Evolutionary conservation across 2,113 vertebrate genomes (phyloP), one percentile per base, ranked within the genome.

Genomic region (Alexandromys fortis): DNA sequence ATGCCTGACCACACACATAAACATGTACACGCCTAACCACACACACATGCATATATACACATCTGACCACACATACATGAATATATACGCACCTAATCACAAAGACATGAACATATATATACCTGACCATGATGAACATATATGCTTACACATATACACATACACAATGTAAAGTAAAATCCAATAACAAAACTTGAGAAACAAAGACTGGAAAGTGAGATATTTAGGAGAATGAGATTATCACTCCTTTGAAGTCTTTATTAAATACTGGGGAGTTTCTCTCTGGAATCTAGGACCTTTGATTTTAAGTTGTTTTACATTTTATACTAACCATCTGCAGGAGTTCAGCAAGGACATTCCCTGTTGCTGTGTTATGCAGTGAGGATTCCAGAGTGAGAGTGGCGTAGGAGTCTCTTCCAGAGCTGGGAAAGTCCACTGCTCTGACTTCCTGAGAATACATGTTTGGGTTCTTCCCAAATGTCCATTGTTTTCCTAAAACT

Each of bases 401-500:
- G 90, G 95, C 19, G 76, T n/a, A 91, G 89, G 19, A 94, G 97
- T 92, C 83, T 26, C 5, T 49, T 96, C 5, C 45, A 86, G 1
- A 65, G 1, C 87, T 77, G 94, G 77, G 75, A 92, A 81, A 88
- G 58, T 68, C 83, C 61, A 45, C 45, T 94, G 65, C 55, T 70
- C 28, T 22, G 49, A 52, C 11, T 86, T 92, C 72, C 47, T 68
- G 68, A 89, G 72, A 81, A 82, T n/a, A 3, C 17, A 87, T 88
- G 28, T 16, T 93, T 85, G 24, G 3, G 83, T 63, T 92, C 38
- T 91, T 94, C 47, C n/a, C 1, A 9, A 73, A 5, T 14, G 42
- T 0, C 3, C 33, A 89, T 89, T 28, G 7, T 70, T 94, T 92
- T 83, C 35, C 49, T 77, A 33, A 88, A n/a, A 3, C 21, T 76